Conservation (phyloP, 2,888 invertebrate genomes). For the Agrilus mali region DNA sequence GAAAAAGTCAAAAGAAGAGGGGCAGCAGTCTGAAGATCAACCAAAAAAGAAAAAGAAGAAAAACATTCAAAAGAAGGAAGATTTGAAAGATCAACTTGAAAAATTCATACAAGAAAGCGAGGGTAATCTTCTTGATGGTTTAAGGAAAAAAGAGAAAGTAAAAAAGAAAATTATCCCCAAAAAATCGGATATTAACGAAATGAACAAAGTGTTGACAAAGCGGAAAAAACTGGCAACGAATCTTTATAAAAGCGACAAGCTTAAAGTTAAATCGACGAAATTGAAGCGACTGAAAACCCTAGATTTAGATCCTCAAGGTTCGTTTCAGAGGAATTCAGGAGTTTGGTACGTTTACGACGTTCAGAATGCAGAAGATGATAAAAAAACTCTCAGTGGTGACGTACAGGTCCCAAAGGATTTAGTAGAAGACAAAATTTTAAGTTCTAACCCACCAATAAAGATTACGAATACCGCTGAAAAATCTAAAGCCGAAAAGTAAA, state of each 20-base stretch:
- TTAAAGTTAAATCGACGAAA: background rate
- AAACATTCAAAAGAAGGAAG: slow-evolving; percentile 10
- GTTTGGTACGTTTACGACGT: slow-evolving; percentile 24
- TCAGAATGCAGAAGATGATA: background rate
- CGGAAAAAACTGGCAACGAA: background rate
- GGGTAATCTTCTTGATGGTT: background rate
- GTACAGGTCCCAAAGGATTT: too few species aligned
- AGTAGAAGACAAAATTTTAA: too few species aligned
- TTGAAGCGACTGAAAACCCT: background rate
- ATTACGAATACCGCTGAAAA: too few species aligned
- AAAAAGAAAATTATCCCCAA: background rate
- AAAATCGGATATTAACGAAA: background rate
- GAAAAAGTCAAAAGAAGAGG: slow-evolving; percentile 20
- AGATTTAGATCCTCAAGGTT: slow-evolving; percentile 17
- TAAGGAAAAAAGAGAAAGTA: slow-evolving; percentile 1
- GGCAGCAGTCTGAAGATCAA: slow-evolving; percentile 12
- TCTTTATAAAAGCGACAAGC: slow-evolving; percentile 1
- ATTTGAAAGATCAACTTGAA: slow-evolving; percentile 8
- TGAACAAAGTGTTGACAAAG: background rate
- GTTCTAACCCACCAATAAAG: too few species aligned
- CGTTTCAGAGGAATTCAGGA: slow-evolving; percentile 28
- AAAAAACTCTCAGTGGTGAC: too few species aligned
- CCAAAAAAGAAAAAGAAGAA: slow-evolving; percentile 18
- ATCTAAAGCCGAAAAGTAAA: too few species aligned
- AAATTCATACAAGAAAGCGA: slow-evolving; percentile 12